These are phyloP conservation scores for Ciona savignyi DNA, from an alignment of 23 tunicate genomes.

Conservation along the genomic window DNA sequence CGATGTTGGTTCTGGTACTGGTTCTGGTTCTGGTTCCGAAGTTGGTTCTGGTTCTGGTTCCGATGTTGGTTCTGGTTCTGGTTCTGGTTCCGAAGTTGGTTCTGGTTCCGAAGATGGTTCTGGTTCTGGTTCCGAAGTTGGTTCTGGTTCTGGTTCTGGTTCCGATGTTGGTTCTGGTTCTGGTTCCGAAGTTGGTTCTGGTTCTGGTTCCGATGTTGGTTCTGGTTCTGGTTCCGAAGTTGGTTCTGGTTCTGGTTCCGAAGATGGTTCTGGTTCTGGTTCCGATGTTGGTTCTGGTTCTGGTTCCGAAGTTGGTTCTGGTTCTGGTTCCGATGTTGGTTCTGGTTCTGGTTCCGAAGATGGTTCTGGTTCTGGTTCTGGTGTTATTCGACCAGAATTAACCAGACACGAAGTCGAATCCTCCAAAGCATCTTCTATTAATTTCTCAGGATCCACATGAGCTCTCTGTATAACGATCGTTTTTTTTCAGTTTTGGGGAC, in stretches of 20 bases:
- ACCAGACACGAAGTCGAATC: background rate
- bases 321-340: slow-evolving; percentile 8
- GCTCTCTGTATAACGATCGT: too few relatives aligned
- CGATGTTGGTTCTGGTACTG: slow-evolving; percentile 8
- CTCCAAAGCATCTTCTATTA: background rate
- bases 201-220: background rate
- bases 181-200: background rate
- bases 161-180: slow-evolving; percentile 11
- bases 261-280: background rate
- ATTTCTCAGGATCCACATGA: background rate
- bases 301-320: background rate
- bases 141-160: slow-evolving; percentile 12
- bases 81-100: background rate
- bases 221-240: slow-evolving; percentile 1
- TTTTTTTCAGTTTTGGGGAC: too few relatives aligned
- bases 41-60: background rate
- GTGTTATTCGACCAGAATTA: background rate
- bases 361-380: slow-evolving; percentile 4
- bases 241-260: background rate
- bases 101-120: background rate
- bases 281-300: slow-evolving; percentile 1
- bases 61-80: background rate
- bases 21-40: slow-evolving; percentile 1
- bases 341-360: background rate
- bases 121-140: slow-evolving; percentile 16